Conservation (phyloP, 2,888 invertebrate genomes). For the Stegana nigrithorax region DNA sequence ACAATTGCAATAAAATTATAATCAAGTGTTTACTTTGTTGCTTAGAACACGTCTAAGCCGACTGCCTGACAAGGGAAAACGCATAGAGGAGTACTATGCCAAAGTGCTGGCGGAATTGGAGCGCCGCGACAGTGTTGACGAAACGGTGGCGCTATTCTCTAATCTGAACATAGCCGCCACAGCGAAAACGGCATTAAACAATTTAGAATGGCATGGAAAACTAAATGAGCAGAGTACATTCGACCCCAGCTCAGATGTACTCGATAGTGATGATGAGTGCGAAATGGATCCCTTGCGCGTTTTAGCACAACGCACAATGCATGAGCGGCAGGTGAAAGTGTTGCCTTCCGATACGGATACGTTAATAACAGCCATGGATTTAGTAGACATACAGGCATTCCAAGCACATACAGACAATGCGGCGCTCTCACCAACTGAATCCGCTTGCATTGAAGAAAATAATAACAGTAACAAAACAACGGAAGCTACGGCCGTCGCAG, state of each 20-base stretch:
- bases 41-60: slow-evolving; percentile 49
- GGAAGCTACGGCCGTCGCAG: slow-evolving; percentile 27
- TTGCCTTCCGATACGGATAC: slow-evolving; percentile 40
- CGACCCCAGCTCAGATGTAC: slow-evolving; percentile 44
- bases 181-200: slow-evolving; percentile 52
- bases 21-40: not conserved
- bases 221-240: slow-evolving; percentile 23
- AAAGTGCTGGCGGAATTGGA: slow-evolving; percentile 58
- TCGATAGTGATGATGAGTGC: slow-evolving; percentile 66
- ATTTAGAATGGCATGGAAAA: slow-evolving; percentile 63
- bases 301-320: slow-evolving; percentile 63
- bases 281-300: slow-evolving; percentile 64
- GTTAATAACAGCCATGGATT: slow-evolving; percentile 61
- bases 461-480: not conserved
- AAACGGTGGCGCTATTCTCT: slow-evolving; percentile 59
- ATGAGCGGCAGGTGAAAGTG: slow-evolving; percentile 55
- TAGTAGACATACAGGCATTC: slow-evolving; percentile 63
- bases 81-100: slow-evolving; percentile 57
- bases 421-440: not conserved
- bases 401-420: slow-evolving; percentile 36
- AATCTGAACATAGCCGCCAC: slow-evolving; percentile 61
- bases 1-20: not conserved
- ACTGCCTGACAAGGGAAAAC: slow-evolving; percentile 66
- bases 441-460: slow-evolving; percentile 14
- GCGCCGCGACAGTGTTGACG: slow-evolving; percentile 57